Evolutionary conservation across 2,113 vertebrate genomes (phyloP), one percentile per base, ranked within the genome.

Genomic region (Aegithalos caudatus): DNA sequence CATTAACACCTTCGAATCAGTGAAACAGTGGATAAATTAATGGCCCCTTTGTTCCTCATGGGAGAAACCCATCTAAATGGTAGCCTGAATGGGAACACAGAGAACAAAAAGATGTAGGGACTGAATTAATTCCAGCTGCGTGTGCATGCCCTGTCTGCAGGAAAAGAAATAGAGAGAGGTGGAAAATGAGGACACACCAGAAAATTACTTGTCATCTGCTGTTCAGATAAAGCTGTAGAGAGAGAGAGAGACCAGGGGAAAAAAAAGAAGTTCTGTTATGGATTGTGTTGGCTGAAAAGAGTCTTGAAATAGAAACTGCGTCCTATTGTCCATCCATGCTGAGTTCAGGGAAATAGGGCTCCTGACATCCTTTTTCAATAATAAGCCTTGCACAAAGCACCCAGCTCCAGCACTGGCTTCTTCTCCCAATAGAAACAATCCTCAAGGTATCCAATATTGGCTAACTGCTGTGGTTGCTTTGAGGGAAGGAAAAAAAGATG

Each of bases 171-270:
- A 84, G 54, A 88, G 48, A 71, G 81, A 74, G 70, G 71, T 35
- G 72, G 82, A 90, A 97, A 96, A 96, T 28, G 66, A 93, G 92
- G 90, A 91, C 81, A 66, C 78, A 73, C 40, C 85, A 91, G 90
- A 92, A 93, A 93, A 94, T 96, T 77, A 83, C 76, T 88, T 93
- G 82, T 94, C 86, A 92, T 93, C 86, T 88, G 67, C 82, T 93
- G 64, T 61, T 80, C 83, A 86, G 85, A 92, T 83, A 86, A 93
- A 93, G 54, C 62, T 94, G 37, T 37, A 37, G 61, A 19, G 42
- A 79, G 71, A 88, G 51, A 83, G 28, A 80, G 40, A 94, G 42
- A 67, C 21, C 71, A 77, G 91, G 64, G 35, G 16, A 66, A 92
- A 89, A 88, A 88, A 92, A 92, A 88, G 58, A 62, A 70, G 51